A percentile compares a stretch with the other conserved stretches of the same genome.
Evolutionary conservation across 2,888 invertebrate genomes (phyloP).

Genomic region (Diabrotica balteata): DNA sequence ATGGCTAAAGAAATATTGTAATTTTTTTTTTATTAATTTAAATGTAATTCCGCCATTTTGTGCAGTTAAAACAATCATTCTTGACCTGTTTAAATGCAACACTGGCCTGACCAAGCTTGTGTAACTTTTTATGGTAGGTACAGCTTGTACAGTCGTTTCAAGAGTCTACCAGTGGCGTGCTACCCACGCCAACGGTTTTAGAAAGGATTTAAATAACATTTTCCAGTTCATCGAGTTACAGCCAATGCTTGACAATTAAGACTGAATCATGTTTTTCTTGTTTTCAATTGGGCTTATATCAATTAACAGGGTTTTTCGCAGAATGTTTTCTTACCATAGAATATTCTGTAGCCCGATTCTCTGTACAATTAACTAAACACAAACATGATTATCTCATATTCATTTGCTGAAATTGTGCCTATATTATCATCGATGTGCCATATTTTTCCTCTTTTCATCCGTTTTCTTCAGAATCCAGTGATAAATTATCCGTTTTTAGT

Average conservation of each 20-base stretch:
- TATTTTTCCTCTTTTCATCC: neutral
- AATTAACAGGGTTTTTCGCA: constrained; percentile 37
- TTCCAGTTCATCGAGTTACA: neutral
- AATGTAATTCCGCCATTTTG: constrained; percentile 23
- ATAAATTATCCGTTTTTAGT: too few relatives aligned
- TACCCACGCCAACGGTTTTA: constrained; percentile 9
- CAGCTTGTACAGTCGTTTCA: constrained; percentile 32
- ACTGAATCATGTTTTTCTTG: constrained; percentile 25
- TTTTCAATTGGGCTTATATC: constrained; percentile 40
- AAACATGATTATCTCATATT: neutral
- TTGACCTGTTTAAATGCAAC: constrained; percentile 18
- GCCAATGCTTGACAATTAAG: constrained; percentile 36
- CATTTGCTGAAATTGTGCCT: neutral
- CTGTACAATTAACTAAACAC: constrained; percentile 30
- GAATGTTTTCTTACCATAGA: constrained; percentile 24
- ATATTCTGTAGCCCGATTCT: constrained; percentile 39
- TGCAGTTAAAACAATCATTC: constrained; percentile 18
- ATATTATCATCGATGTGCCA: too few relatives aligned
- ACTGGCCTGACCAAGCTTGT: constrained; percentile 23
- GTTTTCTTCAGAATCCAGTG: too few relatives aligned
- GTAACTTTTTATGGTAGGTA: constrained; percentile 24
- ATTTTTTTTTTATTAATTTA: too few relatives aligned
- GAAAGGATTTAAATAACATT: neutral
- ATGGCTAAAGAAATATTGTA: too few relatives aligned
- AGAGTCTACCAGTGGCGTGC: constrained; percentile 26